A percentile compares a stretch with the other conserved stretches of the same genome.
These are phyloP conservation scores for Mactromeris polynyma DNA, from an alignment of 2,888 invertebrate species.

Conservation along the genomic window DNA sequence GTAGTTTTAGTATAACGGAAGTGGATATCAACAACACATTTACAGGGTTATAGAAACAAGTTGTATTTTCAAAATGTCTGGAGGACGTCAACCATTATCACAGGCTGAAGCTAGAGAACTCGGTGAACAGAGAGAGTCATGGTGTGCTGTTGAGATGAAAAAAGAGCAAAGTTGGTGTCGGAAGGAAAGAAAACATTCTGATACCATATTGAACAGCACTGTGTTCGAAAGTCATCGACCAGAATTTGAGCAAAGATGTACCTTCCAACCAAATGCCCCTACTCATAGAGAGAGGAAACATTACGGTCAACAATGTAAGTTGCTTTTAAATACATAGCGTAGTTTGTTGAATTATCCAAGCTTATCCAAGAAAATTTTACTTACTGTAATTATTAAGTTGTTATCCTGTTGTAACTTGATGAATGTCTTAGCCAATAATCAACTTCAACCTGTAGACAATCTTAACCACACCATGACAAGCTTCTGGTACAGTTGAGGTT, in stretches of 20 bases:
- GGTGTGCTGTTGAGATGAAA: slow-evolving; percentile 84
- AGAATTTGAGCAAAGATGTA: slow-evolving; percentile 76
- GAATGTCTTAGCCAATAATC: too few species aligned
- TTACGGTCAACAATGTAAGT: slow-evolving; percentile 78
- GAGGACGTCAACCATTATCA: slow-evolving; percentile 59
- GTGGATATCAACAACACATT: slow-evolving; percentile 4
- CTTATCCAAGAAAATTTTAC: too few species aligned
- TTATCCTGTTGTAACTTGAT: too few species aligned
- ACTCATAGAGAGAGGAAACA: slow-evolving; percentile 80
- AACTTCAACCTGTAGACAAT: too few species aligned
- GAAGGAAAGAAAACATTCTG: slow-evolving; percentile 77
- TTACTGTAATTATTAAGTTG: too few species aligned
- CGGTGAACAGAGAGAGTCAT: slow-evolving; percentile 81
- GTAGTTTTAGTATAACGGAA: slow-evolving; percentile 31
- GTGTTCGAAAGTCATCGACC: slow-evolving; percentile 74
- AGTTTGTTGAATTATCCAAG: too few species aligned
- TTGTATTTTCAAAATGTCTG: slow-evolving; percentile 47
- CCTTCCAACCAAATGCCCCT: slow-evolving; percentile 76
- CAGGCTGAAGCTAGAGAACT: slow-evolving; percentile 71
- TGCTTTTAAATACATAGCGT: too few species aligned
- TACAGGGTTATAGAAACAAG: not conserved
- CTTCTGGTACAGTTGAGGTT: too few species aligned
- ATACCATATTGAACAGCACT: slow-evolving; percentile 73
- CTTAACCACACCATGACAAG: too few species aligned
- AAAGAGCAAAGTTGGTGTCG: slow-evolving; percentile 85